A percentile compares a stretch with the other conserved stretches of the same genome.
Evolutionary conservation across 1,140 invertebrate species (phyloP).

Genomic region (Calephelis virginiensis): DNA sequence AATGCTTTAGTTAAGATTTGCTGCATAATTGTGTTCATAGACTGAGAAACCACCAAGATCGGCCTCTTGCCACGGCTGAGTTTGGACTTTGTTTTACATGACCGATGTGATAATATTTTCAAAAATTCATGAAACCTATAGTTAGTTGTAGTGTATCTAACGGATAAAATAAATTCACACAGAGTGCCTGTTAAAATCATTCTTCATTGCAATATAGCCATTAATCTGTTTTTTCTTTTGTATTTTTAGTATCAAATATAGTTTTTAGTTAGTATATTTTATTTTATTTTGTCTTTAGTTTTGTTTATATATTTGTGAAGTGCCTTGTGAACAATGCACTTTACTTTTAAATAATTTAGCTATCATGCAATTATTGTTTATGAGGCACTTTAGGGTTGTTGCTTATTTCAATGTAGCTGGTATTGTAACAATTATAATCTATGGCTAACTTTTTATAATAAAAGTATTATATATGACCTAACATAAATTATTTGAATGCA

Average conservation of each 20-base stretch:
- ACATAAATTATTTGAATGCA: too few species aligned
- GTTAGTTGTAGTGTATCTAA: conserved; percentile 52
- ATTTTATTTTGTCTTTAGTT: conserved; percentile 37
- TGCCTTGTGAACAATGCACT: not conserved
- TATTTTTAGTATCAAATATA: conserved; percentile 66
- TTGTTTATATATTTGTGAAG: conserved; percentile 18
- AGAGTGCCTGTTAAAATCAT: conserved; percentile 73
- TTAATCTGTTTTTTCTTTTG: conserved; percentile 68
- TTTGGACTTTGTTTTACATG: conserved; percentile 28
- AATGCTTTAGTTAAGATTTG: conserved; percentile 76
- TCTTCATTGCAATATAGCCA: conserved; percentile 65
- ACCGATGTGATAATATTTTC: conserved; percentile 21
- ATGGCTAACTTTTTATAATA: not conserved
- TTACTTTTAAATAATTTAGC: conserved; percentile 11
- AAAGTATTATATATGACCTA: too few species aligned
- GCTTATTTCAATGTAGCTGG: not conserved
- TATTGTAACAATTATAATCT: conserved; percentile 15
- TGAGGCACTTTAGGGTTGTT: conserved; percentile 7
- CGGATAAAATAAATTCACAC: conserved; percentile 70
- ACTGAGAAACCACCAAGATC: conserved; percentile 49
- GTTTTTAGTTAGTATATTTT: conserved; percentile 48
- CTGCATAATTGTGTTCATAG: conserved; percentile 77
- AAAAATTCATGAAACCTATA: conserved; percentile 41
- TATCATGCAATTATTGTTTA: conserved; percentile 12
- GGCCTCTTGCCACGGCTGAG: conserved; percentile 32